phyloP scores from a whole-genome alignment of 2,888 invertebrate species.

The Polietes domitor region DNA sequence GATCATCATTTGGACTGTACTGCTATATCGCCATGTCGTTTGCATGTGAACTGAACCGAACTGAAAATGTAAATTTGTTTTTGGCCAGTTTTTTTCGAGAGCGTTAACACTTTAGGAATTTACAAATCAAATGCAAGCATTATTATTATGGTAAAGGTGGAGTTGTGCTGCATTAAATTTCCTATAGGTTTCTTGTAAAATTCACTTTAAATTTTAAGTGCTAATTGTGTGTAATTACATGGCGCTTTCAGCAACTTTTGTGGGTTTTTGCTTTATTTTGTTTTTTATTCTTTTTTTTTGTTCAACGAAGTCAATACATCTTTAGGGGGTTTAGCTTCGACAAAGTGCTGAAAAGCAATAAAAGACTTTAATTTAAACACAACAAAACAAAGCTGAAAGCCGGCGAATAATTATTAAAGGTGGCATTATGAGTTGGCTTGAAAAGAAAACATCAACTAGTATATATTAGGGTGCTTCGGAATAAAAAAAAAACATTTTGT shows the following conservation, averaged over 20 bases:
- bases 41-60: constrained; percentile 59
- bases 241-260: constrained; percentile 13
- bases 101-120: constrained; percentile 9
- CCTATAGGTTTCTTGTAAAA: not conserved
- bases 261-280: not conserved
- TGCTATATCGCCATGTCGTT: constrained; percentile 14
- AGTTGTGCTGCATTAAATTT: not conserved
- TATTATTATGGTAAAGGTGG: not conserved
- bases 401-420: no score
- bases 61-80: constrained; percentile 51
- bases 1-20: constrained; percentile 46
- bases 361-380: not conserved
- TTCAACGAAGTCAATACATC: not conserved
- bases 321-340: not conserved
- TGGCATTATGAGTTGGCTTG: no score
- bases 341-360: not conserved
- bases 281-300: no score
- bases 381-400: not conserved
- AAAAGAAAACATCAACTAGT: no score
- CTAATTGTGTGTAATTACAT: constrained; percentile 19
- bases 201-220: not conserved
- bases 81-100: not conserved
- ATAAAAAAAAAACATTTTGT: no score
- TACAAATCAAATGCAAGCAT: not conserved
- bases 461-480: no score